Conservation (phyloP, 2,113 vertebrate species). For the Bubalus kerabau region DNA sequence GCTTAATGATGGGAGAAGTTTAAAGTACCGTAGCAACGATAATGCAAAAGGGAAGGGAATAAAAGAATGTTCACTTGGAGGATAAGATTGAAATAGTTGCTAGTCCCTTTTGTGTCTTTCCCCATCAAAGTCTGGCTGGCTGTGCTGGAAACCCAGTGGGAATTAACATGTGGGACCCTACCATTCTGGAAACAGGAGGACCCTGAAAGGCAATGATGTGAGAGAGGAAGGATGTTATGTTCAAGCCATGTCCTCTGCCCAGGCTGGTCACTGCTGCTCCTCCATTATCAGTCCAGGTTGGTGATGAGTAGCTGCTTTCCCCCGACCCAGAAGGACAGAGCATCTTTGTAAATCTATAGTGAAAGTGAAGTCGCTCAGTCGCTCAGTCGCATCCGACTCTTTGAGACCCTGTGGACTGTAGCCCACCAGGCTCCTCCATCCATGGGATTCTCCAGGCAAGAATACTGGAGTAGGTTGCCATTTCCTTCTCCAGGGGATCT, state of each 20-base stretch:
- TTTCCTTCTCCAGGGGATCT: no score
- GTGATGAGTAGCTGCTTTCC: neutral
- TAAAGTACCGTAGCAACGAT: conserved; percentile 57
- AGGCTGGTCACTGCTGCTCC: neutral
- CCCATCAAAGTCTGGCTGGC: conserved; percentile 26
- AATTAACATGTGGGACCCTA: neutral
- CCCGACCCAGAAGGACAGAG: neutral
- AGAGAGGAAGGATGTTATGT: neutral
- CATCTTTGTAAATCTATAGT: neutral
- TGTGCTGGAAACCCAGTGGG: neutral
- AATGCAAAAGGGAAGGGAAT: neutral
- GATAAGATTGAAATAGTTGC: neutral
- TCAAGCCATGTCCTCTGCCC: neutral
- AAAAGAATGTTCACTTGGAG: neutral
- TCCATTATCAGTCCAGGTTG: neutral
- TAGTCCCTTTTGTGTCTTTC: conserved; percentile 23
- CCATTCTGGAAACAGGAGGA: conserved; percentile 2
- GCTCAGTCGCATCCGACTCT: no score
- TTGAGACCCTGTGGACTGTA: no score
- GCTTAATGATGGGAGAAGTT: conserved; percentile 74
- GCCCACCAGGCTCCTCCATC: no score
- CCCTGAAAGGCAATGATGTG: neutral
- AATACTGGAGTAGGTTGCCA: no score
- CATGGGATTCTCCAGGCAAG: no score
- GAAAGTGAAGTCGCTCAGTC: no score